These are phyloP conservation scores for Lethenteron reissneri DNA, from an alignment of 2,113 vertebrate genomes.

Conservation along the genomic window DNA sequence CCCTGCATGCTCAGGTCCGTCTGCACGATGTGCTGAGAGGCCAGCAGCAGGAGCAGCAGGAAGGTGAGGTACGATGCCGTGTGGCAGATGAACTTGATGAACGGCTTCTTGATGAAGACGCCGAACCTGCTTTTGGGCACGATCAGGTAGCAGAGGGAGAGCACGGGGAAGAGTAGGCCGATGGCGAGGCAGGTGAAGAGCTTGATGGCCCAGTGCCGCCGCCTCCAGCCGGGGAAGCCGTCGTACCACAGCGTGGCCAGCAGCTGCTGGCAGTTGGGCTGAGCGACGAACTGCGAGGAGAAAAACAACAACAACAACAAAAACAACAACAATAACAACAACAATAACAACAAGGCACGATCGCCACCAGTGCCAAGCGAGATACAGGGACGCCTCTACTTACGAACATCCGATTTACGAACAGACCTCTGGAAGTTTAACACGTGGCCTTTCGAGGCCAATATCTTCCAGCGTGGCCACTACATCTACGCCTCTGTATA, in stretches of 20 bases:
- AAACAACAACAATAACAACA: too few relatives aligned
- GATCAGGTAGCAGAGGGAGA: conserved; percentile 72
- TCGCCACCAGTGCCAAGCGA: too few relatives aligned
- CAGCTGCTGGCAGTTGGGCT: conserved; percentile 94
- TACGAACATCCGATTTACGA: too few relatives aligned
- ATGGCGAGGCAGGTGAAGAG: conserved; percentile 68
- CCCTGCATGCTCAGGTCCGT: conserved; percentile 39
- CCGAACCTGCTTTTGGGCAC: conserved; percentile 66
- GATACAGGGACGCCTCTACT: too few relatives aligned
- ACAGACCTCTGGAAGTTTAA: too few relatives aligned
- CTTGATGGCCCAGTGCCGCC: conserved; percentile 80
- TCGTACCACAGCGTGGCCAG: conserved; percentile 91
- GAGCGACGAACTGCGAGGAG: conserved; percentile 60
- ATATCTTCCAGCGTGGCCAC: too few relatives aligned
- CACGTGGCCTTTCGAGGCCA: too few relatives aligned
- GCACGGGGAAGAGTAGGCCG: conserved; percentile 64
- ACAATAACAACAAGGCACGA: too few relatives aligned
- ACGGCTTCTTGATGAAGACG: conserved; percentile 81
- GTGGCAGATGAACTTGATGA: conserved; percentile 99
- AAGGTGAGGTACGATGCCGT: conserved; percentile 96
- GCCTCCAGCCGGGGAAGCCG: conserved; percentile 81
- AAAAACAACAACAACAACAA: conserved; percentile 11
- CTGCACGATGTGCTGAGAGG: conserved; percentile 64
- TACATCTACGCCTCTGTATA: too few relatives aligned
- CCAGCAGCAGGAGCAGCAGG: conserved; percentile 68